Evolutionary conservation across 2,113 vertebrate genomes (phyloP).

Genomic region (Callithrix jacchus): DNA sequence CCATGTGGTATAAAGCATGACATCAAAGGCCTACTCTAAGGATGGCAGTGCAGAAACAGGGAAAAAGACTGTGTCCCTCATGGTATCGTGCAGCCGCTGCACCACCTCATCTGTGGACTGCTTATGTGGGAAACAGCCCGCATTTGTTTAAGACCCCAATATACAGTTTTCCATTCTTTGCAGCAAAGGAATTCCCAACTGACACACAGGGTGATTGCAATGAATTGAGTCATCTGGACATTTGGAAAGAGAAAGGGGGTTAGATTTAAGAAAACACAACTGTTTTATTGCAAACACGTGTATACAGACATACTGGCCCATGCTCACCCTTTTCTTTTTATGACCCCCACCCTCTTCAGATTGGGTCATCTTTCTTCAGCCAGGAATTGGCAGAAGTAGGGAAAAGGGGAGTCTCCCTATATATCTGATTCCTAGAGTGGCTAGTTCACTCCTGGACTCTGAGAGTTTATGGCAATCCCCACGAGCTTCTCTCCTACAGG

Average conservation of each 20-base stretch:
- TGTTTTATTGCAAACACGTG: neutral
- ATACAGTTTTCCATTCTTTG: neutral
- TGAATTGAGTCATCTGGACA: neutral
- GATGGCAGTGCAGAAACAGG: neutral
- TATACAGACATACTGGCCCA: neutral
- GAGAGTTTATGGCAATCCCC: neutral
- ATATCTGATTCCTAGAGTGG: neutral
- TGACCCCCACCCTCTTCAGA: neutral
- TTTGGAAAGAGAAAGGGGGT: neutral
- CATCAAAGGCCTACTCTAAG: neutral
- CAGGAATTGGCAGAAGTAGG: neutral
- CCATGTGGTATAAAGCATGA: neutral
- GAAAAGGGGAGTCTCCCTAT: neutral
- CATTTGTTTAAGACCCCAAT: neutral
- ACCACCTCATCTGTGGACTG: neutral
- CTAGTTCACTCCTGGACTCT: neutral
- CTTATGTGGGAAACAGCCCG: neutral
- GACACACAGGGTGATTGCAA: neutral
- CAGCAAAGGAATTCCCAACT: neutral
- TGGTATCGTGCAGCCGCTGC: neutral
- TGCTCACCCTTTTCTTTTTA: neutral
- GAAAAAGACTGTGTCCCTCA: neutral
- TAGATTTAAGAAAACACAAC: neutral
- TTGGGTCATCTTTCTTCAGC: neutral
- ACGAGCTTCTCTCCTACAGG: neutral